Conservation (phyloP, 2,888 invertebrate genomes). For the Phorcus lineatus region DNA sequence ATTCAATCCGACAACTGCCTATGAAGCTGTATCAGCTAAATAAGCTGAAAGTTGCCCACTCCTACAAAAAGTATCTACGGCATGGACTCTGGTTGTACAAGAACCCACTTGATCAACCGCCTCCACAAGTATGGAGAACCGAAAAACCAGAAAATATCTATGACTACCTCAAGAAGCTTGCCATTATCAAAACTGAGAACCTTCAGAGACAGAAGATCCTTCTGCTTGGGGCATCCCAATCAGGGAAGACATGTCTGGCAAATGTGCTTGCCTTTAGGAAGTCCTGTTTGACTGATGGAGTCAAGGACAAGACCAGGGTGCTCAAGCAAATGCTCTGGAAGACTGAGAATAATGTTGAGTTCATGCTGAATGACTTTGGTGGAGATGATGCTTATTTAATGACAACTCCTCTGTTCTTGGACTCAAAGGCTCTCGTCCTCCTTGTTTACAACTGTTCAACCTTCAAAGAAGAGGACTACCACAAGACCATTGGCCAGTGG, state of each 20-base stretch:
- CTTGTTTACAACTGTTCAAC: slow-evolving; percentile 67
- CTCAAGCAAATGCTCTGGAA: slow-evolving; percentile 65
- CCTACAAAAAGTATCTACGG: slow-evolving; percentile 67
- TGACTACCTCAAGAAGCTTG: slow-evolving; percentile 67
- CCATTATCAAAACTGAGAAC: slow-evolving; percentile 70
- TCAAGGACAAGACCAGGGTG: slow-evolving; percentile 57
- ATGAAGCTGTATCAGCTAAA: slow-evolving; percentile 67
- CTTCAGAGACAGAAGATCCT: slow-evolving; percentile 71
- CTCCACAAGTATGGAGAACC: slow-evolving; percentile 73
- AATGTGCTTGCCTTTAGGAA: slow-evolving; percentile 62
- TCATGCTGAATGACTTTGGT: slow-evolving; percentile 70
- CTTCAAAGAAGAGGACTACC: slow-evolving; percentile 55
- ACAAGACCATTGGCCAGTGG: slow-evolving; percentile 67
- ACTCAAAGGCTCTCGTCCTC: slow-evolving; percentile 64
- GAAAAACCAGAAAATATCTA: slow-evolving; percentile 69
- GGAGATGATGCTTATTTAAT: slow-evolving; percentile 66
- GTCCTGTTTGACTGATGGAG: slow-evolving; percentile 55
- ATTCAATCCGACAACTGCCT: slow-evolving; percentile 66
- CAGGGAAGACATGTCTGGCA: slow-evolving; percentile 72
- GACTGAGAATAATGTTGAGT: slow-evolving; percentile 70
- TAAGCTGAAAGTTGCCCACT: slow-evolving; percentile 67
- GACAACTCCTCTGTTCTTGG: slow-evolving; percentile 65
- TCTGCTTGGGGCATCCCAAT: slow-evolving; percentile 67
- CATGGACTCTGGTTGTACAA: slow-evolving; percentile 74
- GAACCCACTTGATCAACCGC: slow-evolving; percentile 72